phyloP scores from a whole-genome alignment of 2,888 invertebrate genomes.

The Hypolimnas misippus region DNA sequence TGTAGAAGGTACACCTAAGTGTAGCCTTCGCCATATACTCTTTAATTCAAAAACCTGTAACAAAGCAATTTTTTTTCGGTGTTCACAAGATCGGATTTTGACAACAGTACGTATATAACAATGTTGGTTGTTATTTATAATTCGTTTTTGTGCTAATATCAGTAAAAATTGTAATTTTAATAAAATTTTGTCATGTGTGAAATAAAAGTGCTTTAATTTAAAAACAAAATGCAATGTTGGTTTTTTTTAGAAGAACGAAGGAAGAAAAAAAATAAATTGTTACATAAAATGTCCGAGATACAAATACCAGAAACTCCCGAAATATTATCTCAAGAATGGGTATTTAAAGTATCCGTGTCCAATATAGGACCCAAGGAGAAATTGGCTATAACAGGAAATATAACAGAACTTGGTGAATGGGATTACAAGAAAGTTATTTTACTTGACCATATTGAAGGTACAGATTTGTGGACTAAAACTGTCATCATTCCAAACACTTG shows the following conservation, averaged over 20 bases:
- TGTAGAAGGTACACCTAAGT: too few relatives aligned
- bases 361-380: conserved; percentile 85
- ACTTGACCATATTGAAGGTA: conserved; percentile 74
- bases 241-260: conserved; percentile 85
- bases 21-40: too few relatives aligned
- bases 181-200: too few relatives aligned
- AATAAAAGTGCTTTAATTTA: too few relatives aligned
- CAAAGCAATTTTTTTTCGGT: too few relatives aligned
- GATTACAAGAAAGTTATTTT: conserved; percentile 83
- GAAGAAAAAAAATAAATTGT: conserved; percentile 55
- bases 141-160: too few relatives aligned
- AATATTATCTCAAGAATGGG: conserved; percentile 64
- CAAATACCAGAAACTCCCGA: conserved; percentile 51
- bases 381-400: conserved; percentile 88
- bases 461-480: conserved; percentile 85
- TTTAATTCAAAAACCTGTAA: too few relatives aligned
- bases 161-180: too few relatives aligned
- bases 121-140: too few relatives aligned
- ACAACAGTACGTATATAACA: too few relatives aligned
- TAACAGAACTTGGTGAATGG: conserved; percentile 89
- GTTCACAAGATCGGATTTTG: too few relatives aligned
- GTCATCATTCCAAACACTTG: conserved; percentile 87
- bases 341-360: conserved; percentile 77
- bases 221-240: conserved; percentile 88
- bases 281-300: conserved; percentile 60